Percentiles rank a stretch among this genome's conserved stretches.
Evolutionary conservation across 1,140 invertebrate genomes (phyloP).

Genomic region (Olivierus martensii): DNA sequence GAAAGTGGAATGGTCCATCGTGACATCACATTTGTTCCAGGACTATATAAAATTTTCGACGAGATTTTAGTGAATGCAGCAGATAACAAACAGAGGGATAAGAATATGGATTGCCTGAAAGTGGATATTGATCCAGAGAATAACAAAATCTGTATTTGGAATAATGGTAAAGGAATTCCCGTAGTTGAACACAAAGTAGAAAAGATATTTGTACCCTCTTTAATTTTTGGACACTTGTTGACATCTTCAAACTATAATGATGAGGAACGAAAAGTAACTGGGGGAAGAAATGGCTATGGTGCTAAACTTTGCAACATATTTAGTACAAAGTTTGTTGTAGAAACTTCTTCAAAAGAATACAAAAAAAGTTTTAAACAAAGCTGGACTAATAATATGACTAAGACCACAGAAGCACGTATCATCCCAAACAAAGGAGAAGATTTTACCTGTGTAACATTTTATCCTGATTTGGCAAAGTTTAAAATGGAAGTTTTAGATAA

Average conservation of each 20-base stretch:
- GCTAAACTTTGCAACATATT: constrained; percentile 99
- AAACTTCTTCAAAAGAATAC: constrained; percentile 81
- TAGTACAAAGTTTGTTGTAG: constrained; percentile 90
- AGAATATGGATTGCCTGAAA: constrained; percentile 87
- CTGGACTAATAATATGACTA: constrained; percentile 91
- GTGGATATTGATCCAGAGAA: constrained; percentile 86
- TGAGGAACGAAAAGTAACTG: constrained; percentile 75
- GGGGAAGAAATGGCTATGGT: constrained; percentile 94
- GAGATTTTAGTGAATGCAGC: constrained; percentile 98
- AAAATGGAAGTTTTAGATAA: constrained; percentile 86
- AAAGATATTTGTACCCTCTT: constrained; percentile 97
- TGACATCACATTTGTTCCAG: constrained; percentile 89
- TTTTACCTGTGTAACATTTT: constrained; percentile 90
- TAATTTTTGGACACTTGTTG: constrained; percentile 97
- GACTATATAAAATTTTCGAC: constrained; percentile 99
- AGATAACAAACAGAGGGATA: constrained; percentile 95
- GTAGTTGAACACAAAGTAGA: constrained; percentile 93
- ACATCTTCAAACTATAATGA: constrained; percentile 99
- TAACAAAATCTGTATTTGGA: constrained; percentile 88
- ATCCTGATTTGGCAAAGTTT: constrained; percentile 88
- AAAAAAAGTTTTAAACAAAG: constrained; percentile 82
- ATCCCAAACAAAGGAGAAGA: constrained; percentile 47
- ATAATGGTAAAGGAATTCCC: constrained; percentile 96
- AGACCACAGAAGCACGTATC: constrained; percentile 73
- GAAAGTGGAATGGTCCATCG: constrained; percentile 63